Evolutionary conservation across 2,113 vertebrate genomes (phyloP).

Genomic region (Lepus europaeus): DNA sequence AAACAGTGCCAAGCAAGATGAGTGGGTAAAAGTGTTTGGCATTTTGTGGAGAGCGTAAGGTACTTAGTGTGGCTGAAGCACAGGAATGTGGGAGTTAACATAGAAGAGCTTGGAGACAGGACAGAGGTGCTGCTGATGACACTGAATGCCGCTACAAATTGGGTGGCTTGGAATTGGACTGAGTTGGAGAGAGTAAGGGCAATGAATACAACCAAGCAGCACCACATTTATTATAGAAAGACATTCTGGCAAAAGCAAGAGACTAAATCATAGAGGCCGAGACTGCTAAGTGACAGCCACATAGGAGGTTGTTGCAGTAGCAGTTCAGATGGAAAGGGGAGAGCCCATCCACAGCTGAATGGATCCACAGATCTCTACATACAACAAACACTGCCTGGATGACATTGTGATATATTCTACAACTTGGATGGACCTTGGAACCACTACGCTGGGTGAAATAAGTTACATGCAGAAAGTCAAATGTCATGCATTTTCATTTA

Average conservation of each 20-base stretch:
- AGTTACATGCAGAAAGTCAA: not conserved
- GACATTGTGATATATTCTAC: not conserved
- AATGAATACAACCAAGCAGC: not conserved
- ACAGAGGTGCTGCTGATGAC: not conserved
- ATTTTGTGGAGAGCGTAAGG: not conserved
- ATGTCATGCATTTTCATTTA: not conserved
- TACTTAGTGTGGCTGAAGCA: not conserved
- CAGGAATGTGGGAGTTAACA: too few species aligned
- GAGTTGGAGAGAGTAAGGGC: not conserved
- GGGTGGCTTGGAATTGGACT: not conserved
- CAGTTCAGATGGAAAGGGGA: not conserved
- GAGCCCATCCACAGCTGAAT: not conserved
- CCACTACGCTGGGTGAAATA: not conserved
- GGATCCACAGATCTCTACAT: not conserved
- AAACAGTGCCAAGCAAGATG: not conserved
- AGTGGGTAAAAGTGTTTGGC: not conserved
- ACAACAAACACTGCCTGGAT: not conserved
- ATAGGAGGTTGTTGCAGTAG: not conserved
- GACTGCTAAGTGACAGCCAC: not conserved
- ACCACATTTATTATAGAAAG: not conserved
- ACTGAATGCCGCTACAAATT: not conserved
- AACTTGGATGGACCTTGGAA: not conserved
- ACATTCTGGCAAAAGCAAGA: not conserved
- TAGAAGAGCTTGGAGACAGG: not conserved
- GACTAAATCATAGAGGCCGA: not conserved